Evolutionary conservation across 2,888 invertebrate species (phyloP).

Genomic region (Steinernema carpocapsae): DNA sequence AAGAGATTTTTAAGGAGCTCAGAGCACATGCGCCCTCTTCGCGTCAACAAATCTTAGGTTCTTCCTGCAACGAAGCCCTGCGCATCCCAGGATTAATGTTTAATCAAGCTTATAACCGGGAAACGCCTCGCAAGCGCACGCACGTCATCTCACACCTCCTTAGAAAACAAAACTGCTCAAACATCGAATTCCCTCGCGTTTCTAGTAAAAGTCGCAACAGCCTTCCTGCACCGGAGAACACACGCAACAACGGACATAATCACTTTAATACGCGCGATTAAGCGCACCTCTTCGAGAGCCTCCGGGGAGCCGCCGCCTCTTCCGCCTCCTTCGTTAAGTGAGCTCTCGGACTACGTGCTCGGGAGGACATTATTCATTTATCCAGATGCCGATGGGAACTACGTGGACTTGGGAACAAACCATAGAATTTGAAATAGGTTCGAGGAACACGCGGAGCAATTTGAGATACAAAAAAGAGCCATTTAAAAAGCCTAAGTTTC

Average conservation of each 20-base stretch:
- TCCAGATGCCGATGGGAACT: too few species aligned
- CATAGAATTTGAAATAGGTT: too few species aligned
- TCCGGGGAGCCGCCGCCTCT: not conserved
- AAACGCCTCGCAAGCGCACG: too few species aligned
- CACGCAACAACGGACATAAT: not conserved
- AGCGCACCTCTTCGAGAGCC: not conserved
- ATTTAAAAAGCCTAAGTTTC: not conserved
- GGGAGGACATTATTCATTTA: not conserved
- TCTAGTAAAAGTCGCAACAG: not conserved
- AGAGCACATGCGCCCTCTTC: too few species aligned
- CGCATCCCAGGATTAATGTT: too few species aligned
- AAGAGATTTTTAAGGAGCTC: too few species aligned
- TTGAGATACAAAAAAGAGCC: not conserved
- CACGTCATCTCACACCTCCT: too few species aligned
- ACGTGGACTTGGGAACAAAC: too few species aligned
- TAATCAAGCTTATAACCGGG: too few species aligned
- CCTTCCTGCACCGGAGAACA: not conserved
- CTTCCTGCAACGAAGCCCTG: too few species aligned
- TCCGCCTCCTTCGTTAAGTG: not conserved
- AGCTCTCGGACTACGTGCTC: not conserved
- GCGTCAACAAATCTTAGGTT: too few species aligned
- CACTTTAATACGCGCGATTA: conserved; percentile 25
- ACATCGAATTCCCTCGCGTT: not conserved
- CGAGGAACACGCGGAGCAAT: not conserved
- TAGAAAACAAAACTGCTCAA: not conserved